These are phyloP conservation scores for Strix uralensis DNA, from an alignment of 2,113 vertebrate species.

Conservation along the genomic window DNA sequence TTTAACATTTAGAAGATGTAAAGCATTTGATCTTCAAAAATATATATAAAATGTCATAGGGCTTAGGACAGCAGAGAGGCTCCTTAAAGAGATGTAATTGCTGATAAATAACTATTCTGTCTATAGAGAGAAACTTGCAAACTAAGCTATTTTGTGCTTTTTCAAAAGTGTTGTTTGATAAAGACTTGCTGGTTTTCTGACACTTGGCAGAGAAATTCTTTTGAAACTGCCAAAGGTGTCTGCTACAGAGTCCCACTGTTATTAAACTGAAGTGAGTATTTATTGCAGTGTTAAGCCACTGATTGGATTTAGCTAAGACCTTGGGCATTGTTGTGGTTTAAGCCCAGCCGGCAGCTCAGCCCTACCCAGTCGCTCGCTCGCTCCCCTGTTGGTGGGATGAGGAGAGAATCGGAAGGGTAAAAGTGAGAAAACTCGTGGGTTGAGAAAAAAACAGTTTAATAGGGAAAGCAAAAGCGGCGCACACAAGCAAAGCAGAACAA, in stretches of 20 bases:
- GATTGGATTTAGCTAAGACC: not conserved
- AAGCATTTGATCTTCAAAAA: not conserved
- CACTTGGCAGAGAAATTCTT: not conserved
- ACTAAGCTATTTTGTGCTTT: not conserved
- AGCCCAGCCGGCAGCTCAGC: not conserved
- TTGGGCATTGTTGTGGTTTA: not conserved
- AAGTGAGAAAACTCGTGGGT: too few species aligned
- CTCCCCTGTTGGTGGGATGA: not conserved
- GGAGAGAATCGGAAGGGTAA: too few species aligned
- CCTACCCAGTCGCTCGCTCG: not conserved
- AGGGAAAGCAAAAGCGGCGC: too few species aligned
- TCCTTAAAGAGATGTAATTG: not conserved
- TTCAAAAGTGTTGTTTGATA: not conserved
- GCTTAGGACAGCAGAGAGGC: not conserved
- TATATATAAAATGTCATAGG: not conserved
- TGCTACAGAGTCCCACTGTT: not conserved
- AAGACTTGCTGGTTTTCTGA: not conserved
- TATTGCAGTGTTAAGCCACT: not conserved
- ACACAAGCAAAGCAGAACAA: too few species aligned
- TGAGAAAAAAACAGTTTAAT: too few species aligned
- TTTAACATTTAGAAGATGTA: not conserved
- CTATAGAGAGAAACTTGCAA: not conserved
- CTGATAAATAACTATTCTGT: not conserved
- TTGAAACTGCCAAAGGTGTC: not conserved
- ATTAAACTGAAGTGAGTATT: not conserved